Base-by-base conservation (phyloP, 92 coral and sea anemone genomes). In the Metridium senile region DNA sequence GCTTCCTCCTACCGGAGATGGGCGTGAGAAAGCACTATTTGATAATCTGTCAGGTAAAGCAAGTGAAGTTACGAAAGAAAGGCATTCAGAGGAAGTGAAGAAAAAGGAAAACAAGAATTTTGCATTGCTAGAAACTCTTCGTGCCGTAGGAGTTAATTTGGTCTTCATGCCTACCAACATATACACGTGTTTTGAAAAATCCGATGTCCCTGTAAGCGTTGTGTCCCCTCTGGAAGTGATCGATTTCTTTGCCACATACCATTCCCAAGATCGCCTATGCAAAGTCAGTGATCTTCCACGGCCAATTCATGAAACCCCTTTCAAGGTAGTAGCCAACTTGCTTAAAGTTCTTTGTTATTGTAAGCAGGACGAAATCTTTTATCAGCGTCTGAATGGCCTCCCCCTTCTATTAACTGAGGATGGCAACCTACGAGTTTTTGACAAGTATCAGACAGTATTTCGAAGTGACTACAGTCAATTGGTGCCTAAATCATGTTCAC, bases 391-490 rank as follows among this genome's bases (percentile, higher is more conserved):
- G 22, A 46, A 87, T 29, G 98, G 88, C 6, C 85, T 91, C 26
- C 98, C 98, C 11, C 73, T 93, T 65, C 89, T 93, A 26, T 80
- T 93, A 68, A 93, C 98, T 0, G 83, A 88, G 52, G 98, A 93
- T 75, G 39, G 84, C 20, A 20, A 33, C 6, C 73, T 93, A 23
- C 83, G 87, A 18, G 61, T 61, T 33, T 91, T 86, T 58, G 75
- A 83, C 59, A 20, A 52, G 1, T 18, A 30, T 1, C 1, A 70
- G 19, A 82, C 87, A 19, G 86, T 77, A 56, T 83, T 88, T 61
- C 52, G 87, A 2, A 85, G 92, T 26, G 49, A 67, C 1, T 86
- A 74, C 83, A 33, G 21, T 4, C 79, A 90, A 9, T 20, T 93
- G 11, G 43, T 91, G 21, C 97, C 97, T 19, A 43, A 76, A 16